Conservation (phyloP, 2,113 vertebrate species). For the Rhinopomastus cyanomelas region DNA sequence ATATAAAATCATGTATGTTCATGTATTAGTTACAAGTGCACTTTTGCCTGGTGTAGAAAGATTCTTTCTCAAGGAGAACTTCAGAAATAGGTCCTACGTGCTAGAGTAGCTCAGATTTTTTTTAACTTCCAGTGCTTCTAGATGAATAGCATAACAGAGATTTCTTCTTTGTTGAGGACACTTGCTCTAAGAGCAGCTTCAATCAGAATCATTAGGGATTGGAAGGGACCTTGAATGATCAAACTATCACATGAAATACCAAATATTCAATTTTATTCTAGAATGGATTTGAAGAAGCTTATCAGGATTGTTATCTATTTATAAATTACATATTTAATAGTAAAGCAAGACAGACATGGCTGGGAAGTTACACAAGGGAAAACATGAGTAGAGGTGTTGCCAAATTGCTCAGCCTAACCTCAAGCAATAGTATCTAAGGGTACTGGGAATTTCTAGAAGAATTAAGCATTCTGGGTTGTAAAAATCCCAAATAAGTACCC, state of each 20-base stretch:
- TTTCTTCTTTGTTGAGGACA: conserved; percentile 61
- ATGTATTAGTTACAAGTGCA: not conserved
- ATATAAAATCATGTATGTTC: not conserved
- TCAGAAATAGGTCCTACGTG: not conserved
- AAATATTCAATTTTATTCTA: conserved; percentile 68
- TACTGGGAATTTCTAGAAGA: conserved; percentile 59
- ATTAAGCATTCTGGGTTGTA: conserved; percentile 23
- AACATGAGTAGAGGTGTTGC: conserved; percentile 55
- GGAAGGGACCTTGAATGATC: too few species aligned
- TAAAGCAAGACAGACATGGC: conserved; percentile 66
- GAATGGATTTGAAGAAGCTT: conserved; percentile 70
- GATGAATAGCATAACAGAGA: conserved; percentile 48
- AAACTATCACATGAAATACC: conserved; percentile 63
- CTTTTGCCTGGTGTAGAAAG: not conserved
- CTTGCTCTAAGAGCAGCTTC: conserved; percentile 66
- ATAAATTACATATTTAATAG: conserved; percentile 73
- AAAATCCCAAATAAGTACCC: conserved; percentile 46
- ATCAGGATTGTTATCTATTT: conserved; percentile 73
- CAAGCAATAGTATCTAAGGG: conserved; percentile 46
- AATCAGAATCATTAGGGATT: too few species aligned
- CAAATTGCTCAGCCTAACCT: conserved; percentile 61
- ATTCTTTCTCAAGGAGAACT: not conserved
- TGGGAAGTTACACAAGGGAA: conserved; percentile 62
- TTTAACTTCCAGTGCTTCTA: conserved; percentile 51
- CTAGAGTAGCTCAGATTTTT: not conserved